A percentile compares a stretch with the other conserved stretches of the same genome.
Evolutionary conservation across 64 coral and sea anemone species (phyloP).

Genomic region (Trachythela sp.): DNA sequence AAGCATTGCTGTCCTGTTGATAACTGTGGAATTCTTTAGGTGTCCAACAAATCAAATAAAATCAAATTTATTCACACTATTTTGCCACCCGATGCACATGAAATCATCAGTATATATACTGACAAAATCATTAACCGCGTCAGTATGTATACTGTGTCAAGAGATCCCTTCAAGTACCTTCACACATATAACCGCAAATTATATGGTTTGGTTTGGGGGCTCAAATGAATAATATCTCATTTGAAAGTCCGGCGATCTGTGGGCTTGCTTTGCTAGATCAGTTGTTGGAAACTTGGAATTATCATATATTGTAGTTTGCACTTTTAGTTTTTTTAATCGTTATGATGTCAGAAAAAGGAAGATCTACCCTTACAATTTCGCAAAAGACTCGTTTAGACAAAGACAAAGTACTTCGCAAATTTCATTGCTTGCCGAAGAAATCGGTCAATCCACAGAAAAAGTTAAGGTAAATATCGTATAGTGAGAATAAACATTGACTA

Average conservation of each 20-base stretch:
- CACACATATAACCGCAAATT: slow-evolving; percentile 14
- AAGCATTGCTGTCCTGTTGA: no score
- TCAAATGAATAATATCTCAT: no score
- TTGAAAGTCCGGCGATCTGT: no score
- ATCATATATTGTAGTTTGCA: not conserved
- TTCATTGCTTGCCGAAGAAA: not conserved
- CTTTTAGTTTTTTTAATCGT: not conserved
- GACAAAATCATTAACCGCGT: no score
- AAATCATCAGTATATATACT: no score
- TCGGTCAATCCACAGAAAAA: not conserved
- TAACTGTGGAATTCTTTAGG: no score
- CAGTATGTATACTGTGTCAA: not conserved
- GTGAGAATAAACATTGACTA: no score
- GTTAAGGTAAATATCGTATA: not conserved
- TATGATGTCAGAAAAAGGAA: not conserved
- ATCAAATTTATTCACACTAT: no score
- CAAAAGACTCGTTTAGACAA: not conserved
- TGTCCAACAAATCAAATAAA: no score
- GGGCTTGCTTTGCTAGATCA: no score
- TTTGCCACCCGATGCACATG: no score
- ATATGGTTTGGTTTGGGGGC: not conserved
- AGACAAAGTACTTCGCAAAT: not conserved
- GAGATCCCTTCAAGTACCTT: slow-evolving; percentile 8
- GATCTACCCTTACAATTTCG: not conserved
- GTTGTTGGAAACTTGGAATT: not conserved